phyloP scores from a whole-genome alignment of 2,888 invertebrate species.

The Ophion ellenae region DNA sequence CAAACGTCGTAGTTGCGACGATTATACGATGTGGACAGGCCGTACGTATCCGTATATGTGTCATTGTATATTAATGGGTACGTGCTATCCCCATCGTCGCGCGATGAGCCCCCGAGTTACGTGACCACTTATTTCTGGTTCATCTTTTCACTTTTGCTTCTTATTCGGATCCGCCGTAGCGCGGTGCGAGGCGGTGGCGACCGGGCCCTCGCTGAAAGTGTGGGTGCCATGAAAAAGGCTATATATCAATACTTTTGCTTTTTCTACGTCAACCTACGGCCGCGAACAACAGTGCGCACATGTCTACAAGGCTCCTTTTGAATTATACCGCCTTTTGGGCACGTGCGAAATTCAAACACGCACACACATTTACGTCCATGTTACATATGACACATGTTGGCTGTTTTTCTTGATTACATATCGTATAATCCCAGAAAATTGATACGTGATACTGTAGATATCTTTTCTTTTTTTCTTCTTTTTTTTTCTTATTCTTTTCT shows the following conservation, averaged over 20 bases:
- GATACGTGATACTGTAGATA: conserved; percentile 1
- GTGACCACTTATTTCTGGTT: conserved; percentile 43
- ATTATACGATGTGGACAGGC: not conserved
- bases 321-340: conserved; percentile 23
- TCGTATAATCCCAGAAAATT: conserved; percentile 26
- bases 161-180: conserved; percentile 14
- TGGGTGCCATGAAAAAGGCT: not conserved
- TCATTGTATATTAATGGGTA: conserved; percentile 22
- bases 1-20: not conserved
- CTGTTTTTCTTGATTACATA: conserved; percentile 9
- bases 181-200: not conserved
- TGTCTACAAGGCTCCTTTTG: conserved; percentile 14
- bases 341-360: not conserved
- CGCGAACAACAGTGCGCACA: not conserved
- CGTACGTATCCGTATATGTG: not conserved
- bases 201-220: not conserved
- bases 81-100: conserved; percentile 23
- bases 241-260: conserved; percentile 18
- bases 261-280: not conserved
- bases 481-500: not conserved
- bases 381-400: not conserved
- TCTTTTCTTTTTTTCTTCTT: not conserved
- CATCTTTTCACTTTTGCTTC: conserved; percentile 27
- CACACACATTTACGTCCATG: not conserved
- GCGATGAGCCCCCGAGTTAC: conserved; percentile 39